Base-by-base conservation (phyloP, 2,113 vertebrate species). In the Oreochromis aureus region DNA sequence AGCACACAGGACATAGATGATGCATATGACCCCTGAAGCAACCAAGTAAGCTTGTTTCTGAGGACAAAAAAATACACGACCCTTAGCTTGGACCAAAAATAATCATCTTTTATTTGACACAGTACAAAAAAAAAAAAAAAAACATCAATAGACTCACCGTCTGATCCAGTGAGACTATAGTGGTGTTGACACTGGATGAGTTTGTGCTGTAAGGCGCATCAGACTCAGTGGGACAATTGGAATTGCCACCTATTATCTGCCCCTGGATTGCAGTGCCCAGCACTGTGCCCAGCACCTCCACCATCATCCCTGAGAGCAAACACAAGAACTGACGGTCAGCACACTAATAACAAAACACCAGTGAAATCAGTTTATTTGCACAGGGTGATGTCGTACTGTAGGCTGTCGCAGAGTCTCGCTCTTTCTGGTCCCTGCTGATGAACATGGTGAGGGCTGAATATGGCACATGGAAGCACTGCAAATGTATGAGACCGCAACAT, bases 381-480 rank as follows among this genome's bases (percentile, higher is more conserved):
- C 30, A 2, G 41, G n/a, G 13, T 11, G 44, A 18, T 18, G 8
- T 95, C 98, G 96, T 94, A 99, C 98, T 97, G 59, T 99, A 99
- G 10, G 98, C 98, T 1, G 98, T 99, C 93, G 98, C 98, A 0
- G 98, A 99, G 91, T 99, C 98, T 22, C 98, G 94, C 91, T 99
- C 98, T 1, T 97, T 98, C 95, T 99, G 98, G 81, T 98, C 97
- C 1, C 89, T 96, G 96, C 97, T 99, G 96, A 99, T 99, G 95
- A 99, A 99, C 98, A 99, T 99, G 89, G 98, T 99, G 84, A 99
- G 97, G 0, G 98, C 97, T 0, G 98, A 99, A 95, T 99, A 99
- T 7, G 98, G 98, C 84, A 99, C 98, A 0, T 99, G 98, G 94
- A 98, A 99, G 81, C 98, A 99, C 98, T 99, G 96, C 85, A 89